These are phyloP conservation scores for Pipra filicauda DNA, from an alignment of 2,113 vertebrate genomes.

Conservation along the genomic window DNA sequence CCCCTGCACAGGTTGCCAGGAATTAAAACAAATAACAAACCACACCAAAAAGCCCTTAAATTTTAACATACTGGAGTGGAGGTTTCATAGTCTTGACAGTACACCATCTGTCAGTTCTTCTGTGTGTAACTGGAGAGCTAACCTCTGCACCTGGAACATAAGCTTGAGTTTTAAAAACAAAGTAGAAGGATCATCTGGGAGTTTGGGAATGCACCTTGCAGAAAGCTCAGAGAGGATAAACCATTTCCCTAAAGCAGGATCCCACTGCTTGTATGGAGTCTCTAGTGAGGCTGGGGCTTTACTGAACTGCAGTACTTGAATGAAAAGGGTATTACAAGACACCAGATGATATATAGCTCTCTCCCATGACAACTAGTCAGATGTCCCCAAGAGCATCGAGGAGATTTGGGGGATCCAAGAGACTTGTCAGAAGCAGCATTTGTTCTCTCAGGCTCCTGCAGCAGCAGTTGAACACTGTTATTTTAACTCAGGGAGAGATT, in stretches of 20 bases:
- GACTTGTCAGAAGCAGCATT: neutral
- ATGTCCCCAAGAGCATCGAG: neutral
- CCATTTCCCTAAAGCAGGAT: rapidly evolving
- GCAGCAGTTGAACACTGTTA: neutral
- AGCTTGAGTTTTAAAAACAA: neutral
- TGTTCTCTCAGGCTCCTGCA: neutral
- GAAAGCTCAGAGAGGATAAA: neutral
- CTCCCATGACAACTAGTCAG: neutral
- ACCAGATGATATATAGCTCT: neutral
- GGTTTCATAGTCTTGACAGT: neutral
- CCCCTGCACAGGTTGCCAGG: neutral
- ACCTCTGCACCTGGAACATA: neutral
- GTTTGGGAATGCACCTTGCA: neutral
- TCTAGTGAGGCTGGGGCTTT: rapidly evolving
- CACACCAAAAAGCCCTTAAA: neutral
- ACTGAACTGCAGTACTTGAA: neutral
- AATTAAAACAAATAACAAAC: neutral
- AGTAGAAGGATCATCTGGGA: neutral
- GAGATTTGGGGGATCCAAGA: neutral
- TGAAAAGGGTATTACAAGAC: neutral
- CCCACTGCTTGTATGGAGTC: rapidly evolving
- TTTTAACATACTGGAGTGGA: neutral
- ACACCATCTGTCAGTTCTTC: neutral
- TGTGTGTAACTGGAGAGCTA: neutral
- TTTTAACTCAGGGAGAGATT: neutral